Base-by-base conservation (phyloP, 2,113 vertebrate genomes). In the Kryptolebias marmoratus region DNA sequence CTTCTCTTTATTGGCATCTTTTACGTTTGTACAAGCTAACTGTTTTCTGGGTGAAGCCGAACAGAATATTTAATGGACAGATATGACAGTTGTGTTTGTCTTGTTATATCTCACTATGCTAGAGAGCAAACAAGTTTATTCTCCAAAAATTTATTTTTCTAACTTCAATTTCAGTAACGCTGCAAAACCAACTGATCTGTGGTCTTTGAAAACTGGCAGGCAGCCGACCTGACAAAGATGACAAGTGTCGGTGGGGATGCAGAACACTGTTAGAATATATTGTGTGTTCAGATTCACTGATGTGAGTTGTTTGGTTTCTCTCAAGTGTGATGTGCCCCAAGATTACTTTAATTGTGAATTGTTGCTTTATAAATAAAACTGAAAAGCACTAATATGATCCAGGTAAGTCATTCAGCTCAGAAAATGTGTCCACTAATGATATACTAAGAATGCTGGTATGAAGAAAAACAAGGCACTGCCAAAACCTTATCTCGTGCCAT, bases 101-200 rank as follows among this genome's bases (percentile, higher is more conserved):
- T 11, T 47, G n/a, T 28, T 4, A 14, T 56, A 32, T 48, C 31
- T 31, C 28, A 22, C 39, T 53, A n/a, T 28, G 7, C 30, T 22
- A 28, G 6, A 44, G 11, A 5, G n/a, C 39, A 61, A 45, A 62
- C 39, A 31, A 27, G 27, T 48, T 44, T 62, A 16, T 28, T 30
- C 32, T n/a, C 28, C 10, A 62, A 14, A 62, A 62, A 61, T 8
- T n/a, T 45, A 27, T 30, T 47, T 1, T 62, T 15, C 2, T 15
- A 6, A 49, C 15, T 28, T 48, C 30, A 52, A 39, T 65, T 52
- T 48, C 44, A n/a, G 49, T n/a, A 30, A 30, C 31, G n/a, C 42
- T 63, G 45, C 27, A 63, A 30, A 64, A 64, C n/a, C 32, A 28
- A 44, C 13, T 44, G 39, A 28, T 55, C 36, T 42, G 50, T 55